Evolutionary conservation across 2,888 invertebrate species (phyloP).

Genomic region (Andrena camellia): DNA sequence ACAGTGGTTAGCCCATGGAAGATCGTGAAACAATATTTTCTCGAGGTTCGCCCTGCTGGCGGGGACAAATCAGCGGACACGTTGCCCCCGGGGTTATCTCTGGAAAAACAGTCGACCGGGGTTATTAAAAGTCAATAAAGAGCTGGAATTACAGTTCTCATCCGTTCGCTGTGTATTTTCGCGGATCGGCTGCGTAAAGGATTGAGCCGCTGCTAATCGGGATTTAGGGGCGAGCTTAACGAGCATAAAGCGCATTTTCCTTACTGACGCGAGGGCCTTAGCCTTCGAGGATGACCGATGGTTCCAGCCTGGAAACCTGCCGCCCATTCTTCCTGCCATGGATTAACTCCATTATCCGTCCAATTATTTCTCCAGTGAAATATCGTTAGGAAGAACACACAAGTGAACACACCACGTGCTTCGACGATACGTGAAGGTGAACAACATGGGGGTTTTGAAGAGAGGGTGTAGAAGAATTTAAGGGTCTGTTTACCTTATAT

Average conservation of each 20-base stretch:
- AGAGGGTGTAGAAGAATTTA: not conserved
- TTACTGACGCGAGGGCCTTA: not conserved
- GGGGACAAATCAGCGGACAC: slow-evolving; percentile 14
- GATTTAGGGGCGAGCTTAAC: slow-evolving; percentile 11
- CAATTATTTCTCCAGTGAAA: slow-evolving; percentile 32
- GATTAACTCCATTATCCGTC: slow-evolving; percentile 30
- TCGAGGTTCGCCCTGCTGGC: not conserved
- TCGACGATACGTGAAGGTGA: not conserved
- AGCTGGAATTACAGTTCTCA: slow-evolving; percentile 24
- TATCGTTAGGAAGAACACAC: not conserved
- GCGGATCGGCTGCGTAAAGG: not conserved
- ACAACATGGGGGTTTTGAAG: not conserved
- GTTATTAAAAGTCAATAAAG: slow-evolving; percentile 43
- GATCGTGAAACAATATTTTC: slow-evolving; percentile 29
- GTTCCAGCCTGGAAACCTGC: slow-evolving; percentile 1
- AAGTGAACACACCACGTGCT: not conserved
- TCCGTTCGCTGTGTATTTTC: slow-evolving; percentile 1
- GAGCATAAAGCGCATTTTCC: slow-evolving; percentile 17
- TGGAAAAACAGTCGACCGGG: slow-evolving; percentile 3
- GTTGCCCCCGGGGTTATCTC: not conserved
- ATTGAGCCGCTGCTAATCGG: slow-evolving; percentile 33
- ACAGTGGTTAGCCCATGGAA: not conserved
- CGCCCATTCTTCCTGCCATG: slow-evolving; percentile 15
- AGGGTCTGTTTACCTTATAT: not conserved
- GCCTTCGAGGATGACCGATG: slow-evolving; percentile 20